phyloP scores from a whole-genome alignment of 2,113 vertebrate genomes.

The Leucopsar rothschildi region DNA sequence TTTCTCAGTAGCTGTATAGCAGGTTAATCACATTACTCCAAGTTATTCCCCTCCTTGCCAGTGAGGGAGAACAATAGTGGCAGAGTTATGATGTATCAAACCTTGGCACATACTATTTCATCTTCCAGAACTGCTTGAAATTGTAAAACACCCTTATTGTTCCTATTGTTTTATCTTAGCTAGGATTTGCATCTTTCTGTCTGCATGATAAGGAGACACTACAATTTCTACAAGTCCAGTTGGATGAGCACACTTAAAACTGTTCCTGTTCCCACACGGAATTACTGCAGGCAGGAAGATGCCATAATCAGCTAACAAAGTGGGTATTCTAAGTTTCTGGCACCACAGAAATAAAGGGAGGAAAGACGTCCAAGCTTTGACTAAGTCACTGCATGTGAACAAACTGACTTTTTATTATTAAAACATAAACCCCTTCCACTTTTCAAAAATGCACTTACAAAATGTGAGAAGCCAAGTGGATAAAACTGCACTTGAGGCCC shows the following conservation, averaged over 20 bases:
- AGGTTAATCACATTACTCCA: background rate
- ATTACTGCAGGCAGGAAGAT: background rate
- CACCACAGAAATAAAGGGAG: background rate
- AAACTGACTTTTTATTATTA: background rate
- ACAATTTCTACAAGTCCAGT: background rate
- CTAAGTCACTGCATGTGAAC: background rate
- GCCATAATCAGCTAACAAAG: background rate
- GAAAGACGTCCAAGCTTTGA: background rate
- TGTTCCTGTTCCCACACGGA: background rate
- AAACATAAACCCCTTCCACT: background rate
- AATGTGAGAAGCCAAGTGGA: background rate
- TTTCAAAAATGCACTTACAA: background rate
- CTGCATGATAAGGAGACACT: background rate
- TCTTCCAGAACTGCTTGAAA: background rate
- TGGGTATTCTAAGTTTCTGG: background rate
- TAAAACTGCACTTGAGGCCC: background rate
- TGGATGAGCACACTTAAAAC: background rate
- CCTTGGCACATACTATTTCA: background rate
- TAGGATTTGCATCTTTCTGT: background rate
- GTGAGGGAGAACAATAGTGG: background rate
- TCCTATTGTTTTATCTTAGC: background rate
- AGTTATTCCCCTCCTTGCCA: background rate
- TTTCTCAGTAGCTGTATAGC: background rate
- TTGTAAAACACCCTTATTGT: background rate
- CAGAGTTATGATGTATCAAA: background rate